Evolutionary conservation across 1,140 invertebrate genomes (phyloP).

Genomic region (Drosophila eugracilis): DNA sequence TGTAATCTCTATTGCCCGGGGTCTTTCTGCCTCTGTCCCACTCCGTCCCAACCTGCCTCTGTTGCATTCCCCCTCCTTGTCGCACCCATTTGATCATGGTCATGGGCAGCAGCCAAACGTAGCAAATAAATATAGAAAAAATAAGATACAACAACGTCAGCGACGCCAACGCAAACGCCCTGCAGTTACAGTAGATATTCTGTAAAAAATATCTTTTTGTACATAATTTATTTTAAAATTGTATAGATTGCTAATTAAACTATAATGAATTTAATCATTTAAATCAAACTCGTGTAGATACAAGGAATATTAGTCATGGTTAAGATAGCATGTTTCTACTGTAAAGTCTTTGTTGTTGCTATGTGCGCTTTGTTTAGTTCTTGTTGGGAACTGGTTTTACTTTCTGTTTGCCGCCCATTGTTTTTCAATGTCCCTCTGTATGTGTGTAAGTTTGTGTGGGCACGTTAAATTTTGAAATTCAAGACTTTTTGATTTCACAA

Average conservation of each 20-base stretch:
- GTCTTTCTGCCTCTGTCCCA: slow-evolving; percentile 10
- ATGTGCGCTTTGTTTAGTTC: slow-evolving; percentile 47
- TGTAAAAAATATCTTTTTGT: not conserved
- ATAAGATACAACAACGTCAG: slow-evolving; percentile 10
- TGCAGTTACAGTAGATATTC: slow-evolving; percentile 26
- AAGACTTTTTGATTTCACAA: slow-evolving; percentile 31
- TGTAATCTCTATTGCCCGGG: slow-evolving; percentile 50
- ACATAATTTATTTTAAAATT: not conserved
- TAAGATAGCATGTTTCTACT: not conserved
- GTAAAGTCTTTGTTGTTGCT: slow-evolving; percentile 31
- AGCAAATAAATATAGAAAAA: slow-evolving; percentile 28
- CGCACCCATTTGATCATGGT: slow-evolving; percentile 48
- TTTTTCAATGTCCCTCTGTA: slow-evolving; percentile 20
- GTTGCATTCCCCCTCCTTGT: not conserved
- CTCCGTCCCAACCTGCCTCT: not conserved
- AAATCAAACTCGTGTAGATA: not conserved
- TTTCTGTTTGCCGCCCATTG: slow-evolving; percentile 23
- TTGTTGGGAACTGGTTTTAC: slow-evolving; percentile 49
- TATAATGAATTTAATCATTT: no score
- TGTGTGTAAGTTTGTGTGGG: slow-evolving; percentile 19
- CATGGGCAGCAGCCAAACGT: slow-evolving; percentile 58
- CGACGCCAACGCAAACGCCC: slow-evolving; percentile 47
- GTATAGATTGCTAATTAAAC: not conserved
- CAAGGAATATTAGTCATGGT: not conserved
- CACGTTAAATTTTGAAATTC: slow-evolving; percentile 54